phyloP scores from a whole-genome alignment of 2,113 vertebrate genomes.

The Salvelinus sp. region DNA sequence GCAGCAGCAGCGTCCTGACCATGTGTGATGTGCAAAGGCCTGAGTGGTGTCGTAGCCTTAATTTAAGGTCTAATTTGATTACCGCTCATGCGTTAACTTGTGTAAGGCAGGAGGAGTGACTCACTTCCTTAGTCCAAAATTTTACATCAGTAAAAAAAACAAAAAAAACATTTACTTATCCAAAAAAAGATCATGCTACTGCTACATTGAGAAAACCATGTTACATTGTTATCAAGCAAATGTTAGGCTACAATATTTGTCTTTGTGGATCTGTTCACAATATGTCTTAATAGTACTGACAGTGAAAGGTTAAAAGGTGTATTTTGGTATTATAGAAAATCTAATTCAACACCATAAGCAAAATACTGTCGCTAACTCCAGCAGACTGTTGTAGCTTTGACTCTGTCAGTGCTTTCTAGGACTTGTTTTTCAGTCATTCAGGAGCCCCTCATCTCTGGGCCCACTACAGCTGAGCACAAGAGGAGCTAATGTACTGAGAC shows the following conservation, averaged over 20 bases:
- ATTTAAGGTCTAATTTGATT: slow-evolving; percentile 18
- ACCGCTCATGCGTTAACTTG: not conserved
- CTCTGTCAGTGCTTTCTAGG: not conserved
- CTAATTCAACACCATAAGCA: not conserved
- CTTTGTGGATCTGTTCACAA: not conserved
- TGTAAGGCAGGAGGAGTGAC: not conserved
- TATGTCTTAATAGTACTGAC: not conserved
- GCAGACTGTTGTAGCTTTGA: no score
- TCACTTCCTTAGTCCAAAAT: not conserved
- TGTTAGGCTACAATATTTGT: no score
- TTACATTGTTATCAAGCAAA: no score
- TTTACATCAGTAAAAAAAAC: no score
- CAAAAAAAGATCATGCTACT: no score
- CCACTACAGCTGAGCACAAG: not conserved
- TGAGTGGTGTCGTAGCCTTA: not conserved
- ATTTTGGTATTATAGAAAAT: not conserved
- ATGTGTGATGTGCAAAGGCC: not conserved
- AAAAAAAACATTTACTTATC: no score
- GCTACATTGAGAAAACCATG: not conserved
- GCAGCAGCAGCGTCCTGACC: not conserved
- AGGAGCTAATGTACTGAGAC: not conserved
- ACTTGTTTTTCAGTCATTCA: not conserved
- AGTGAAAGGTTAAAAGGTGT: not conserved
- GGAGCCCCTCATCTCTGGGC: not conserved
- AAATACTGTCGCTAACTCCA: no score